A percentile compares a stretch with the other conserved stretches of the same genome.
phyloP scores from a whole-genome alignment of 2,113 vertebrate species.

The Neolamprologus brichardi region DNA sequence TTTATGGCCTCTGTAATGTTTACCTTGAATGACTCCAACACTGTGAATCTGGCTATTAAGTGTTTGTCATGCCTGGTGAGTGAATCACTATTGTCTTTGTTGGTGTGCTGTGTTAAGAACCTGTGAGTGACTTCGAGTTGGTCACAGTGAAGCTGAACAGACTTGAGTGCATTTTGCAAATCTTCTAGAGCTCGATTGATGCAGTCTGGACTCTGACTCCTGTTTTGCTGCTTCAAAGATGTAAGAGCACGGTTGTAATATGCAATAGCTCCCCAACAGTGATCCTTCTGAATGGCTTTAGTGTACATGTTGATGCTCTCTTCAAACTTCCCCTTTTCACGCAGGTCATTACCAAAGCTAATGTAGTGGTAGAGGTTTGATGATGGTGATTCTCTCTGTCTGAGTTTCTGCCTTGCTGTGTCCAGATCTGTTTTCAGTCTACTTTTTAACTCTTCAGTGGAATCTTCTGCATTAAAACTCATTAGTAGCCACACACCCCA shows the following conservation, averaged over 20 bases:
- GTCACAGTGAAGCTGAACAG: no score
- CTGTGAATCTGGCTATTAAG: not conserved
- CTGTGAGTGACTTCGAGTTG: no score
- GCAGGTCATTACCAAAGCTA: rapidly evolving
- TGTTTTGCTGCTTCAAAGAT: no score
- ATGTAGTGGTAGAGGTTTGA: no score
- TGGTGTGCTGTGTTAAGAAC: rapidly evolving
- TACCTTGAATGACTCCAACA: not conserved
- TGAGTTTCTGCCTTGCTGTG: rapidly evolving
- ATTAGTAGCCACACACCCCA: not conserved
- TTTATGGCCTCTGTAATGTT: constrained; percentile 20
- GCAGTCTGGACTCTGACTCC: rapidly evolving
- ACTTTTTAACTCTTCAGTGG: rapidly evolving
- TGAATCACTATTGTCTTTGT: rapidly evolving
- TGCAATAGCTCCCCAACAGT: no score
- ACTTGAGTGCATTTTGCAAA: no score
- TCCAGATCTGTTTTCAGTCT: rapidly evolving
- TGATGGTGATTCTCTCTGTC: rapidly evolving
- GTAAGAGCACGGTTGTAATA: no score
- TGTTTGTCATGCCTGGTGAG: not conserved
- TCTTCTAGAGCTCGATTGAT: no score
- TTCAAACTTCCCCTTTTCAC: rapidly evolving
- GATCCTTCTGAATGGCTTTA: no score
- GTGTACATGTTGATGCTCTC: no score
- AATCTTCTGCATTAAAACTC: not conserved